Percentiles rank a stretch among this genome's conserved stretches.
Conservation (phyloP, 2,113 vertebrate species). For the Aptenodytes forsteri region DNA sequence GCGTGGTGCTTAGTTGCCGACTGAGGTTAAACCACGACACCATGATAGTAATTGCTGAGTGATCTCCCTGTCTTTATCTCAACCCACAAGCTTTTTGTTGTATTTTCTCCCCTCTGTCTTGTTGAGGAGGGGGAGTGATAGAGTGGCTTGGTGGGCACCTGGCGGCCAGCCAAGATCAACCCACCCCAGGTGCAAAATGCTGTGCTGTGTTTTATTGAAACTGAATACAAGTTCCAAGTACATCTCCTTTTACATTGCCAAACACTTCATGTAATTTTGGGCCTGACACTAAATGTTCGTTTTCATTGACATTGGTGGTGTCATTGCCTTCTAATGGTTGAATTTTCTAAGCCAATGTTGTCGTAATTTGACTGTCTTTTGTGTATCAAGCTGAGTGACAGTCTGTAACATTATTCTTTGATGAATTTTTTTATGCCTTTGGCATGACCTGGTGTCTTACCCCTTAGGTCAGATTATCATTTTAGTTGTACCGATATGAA, state of each 20-base stretch:
- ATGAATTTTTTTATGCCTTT: not conserved
- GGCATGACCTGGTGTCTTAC: not conserved
- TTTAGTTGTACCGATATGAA: not conserved
- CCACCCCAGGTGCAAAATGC: not conserved
- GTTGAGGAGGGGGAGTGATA: not conserved
- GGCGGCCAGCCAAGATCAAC: not conserved
- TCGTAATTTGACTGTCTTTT: not conserved
- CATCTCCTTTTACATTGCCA: not conserved
- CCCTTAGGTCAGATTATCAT: not conserved
- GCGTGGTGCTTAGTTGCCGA: no score
- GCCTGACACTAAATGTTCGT: not conserved
- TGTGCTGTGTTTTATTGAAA: not conserved
- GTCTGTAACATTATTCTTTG: not conserved
- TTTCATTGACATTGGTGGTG: not conserved
- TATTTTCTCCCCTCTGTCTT: not conserved
- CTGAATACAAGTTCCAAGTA: not conserved
- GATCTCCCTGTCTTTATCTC: not conserved
- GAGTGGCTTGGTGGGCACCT: not conserved
- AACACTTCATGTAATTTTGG: not conserved
- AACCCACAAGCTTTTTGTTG: not conserved
- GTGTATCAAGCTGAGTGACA: not conserved
- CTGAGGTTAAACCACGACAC: no score
- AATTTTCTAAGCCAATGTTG: not conserved
- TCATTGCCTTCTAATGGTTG: not conserved
- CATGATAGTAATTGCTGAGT: not conserved